Base-by-base conservation (phyloP, 2,888 invertebrate genomes). In the Agonopterix alstromeriana region DNA sequence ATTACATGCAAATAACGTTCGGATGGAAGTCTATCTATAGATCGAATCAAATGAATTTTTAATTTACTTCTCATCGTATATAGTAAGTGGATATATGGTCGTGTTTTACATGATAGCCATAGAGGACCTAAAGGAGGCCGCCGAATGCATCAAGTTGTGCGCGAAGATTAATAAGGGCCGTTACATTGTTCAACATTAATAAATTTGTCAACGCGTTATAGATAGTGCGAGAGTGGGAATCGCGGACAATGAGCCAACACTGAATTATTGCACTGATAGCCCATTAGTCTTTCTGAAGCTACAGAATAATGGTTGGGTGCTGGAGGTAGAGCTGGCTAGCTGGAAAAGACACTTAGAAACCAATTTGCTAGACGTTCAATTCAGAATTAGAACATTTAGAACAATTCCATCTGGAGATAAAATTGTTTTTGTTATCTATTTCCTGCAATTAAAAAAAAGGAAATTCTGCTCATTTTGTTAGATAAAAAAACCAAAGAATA, bases 161-260 rank as follows among this genome's bases (percentile, higher is more conserved):
- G 27, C 38, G 3, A 57, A 72, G 72, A 78, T 81, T 77, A 83
- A 79, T 79, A 77, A 80, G 73, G 62, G 63, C 73, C 73, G 77
- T 72, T 77, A 72, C 74, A 72, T 69, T 75, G 79, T 77, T 70
- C 72, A 73, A 75, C 77, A 80, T 79, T 81, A 85, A 86, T 87
- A 88, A 88, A 88, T 87, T 88, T 87, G 87, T 87, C 87, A 74
- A 73, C 73, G 68, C 68, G 70, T 73, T 78, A 80, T 74, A 82
- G 87, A 85, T 85, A 84, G 81, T 67, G 74, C 78, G 72, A 74
- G 72, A 74, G 81, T 80, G 79, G 74, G 78, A 78, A 73, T 72
- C 73, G 67, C 67, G 78, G 81, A 87, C 87, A 88, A 88, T 87
- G 81, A 86, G 78, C 70, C 62, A 60, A 67, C 68, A 61, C 70